These are phyloP conservation scores for Sinodicranocentrus sp. DNA, from an alignment of 2,888 invertebrate species.

Conservation along the genomic window DNA sequence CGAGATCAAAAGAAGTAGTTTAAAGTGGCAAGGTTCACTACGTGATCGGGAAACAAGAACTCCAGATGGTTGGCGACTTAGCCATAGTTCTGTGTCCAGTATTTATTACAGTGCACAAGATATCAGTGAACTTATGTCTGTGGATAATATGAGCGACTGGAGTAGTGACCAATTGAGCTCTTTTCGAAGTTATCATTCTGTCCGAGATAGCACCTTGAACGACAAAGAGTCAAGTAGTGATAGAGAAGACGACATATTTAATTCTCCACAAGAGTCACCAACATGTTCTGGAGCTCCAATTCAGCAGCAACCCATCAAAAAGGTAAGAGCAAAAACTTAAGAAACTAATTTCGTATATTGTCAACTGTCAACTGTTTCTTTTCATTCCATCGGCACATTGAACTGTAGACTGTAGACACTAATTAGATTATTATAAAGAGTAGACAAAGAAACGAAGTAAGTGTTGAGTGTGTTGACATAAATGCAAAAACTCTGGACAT, in stretches of 20 bases:
- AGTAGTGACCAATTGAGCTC: slow-evolving; percentile 73
- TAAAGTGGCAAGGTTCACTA: slow-evolving; percentile 56
- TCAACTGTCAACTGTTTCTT: no score
- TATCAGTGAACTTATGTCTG: slow-evolving; percentile 75
- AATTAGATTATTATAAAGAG: no score
- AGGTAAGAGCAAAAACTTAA: slow-evolving; percentile 66
- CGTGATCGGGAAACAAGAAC: slow-evolving; percentile 40
- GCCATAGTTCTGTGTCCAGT: slow-evolving; percentile 75
- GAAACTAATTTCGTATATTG: no score
- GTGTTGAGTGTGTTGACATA: no score
- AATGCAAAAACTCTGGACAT: no score
- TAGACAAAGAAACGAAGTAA: no score
- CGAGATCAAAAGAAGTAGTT: slow-evolving; percentile 46
- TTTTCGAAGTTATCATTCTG: slow-evolving; percentile 75
- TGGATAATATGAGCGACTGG: slow-evolving; percentile 66
- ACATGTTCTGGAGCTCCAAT: slow-evolving; percentile 68
- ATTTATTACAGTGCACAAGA: slow-evolving; percentile 76
- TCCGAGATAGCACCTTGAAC: slow-evolving; percentile 68
- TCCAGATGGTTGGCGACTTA: slow-evolving; percentile 74
- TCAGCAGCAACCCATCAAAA: slow-evolving; percentile 68
- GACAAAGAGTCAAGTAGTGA: slow-evolving; percentile 69
- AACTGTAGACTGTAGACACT: no score
- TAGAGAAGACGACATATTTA: slow-evolving; percentile 74
- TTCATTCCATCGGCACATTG: no score
- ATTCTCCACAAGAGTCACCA: slow-evolving; percentile 74